Percentiles rank a stretch among this genome's conserved stretches.
Conservation (phyloP, 2,113 vertebrate genomes). For the Tetraodon nigroviridis region DNA sequence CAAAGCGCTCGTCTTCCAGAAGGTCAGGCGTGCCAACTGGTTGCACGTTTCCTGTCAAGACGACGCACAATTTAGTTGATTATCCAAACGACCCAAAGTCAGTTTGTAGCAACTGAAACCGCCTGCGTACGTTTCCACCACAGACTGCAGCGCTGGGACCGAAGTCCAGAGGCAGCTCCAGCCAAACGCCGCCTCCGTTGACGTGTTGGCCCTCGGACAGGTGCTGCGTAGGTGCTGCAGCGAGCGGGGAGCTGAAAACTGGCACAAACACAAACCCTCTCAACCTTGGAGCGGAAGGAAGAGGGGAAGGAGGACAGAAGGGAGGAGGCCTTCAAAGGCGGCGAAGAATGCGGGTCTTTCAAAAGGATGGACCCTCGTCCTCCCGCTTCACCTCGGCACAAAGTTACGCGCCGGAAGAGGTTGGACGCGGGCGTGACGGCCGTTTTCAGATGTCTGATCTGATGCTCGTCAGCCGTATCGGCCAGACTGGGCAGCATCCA, state of each 20-base stretch:
- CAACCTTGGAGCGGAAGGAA: constrained; percentile 24
- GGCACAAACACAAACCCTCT: constrained; percentile 22
- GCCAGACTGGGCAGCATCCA: too few relatives aligned
- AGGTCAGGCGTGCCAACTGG: too few relatives aligned
- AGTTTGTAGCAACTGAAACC: too few relatives aligned
- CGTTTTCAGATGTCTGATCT: constrained; percentile 1
- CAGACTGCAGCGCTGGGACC: too few relatives aligned
- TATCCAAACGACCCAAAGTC: too few relatives aligned
- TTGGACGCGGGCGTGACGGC: constrained; percentile 7
- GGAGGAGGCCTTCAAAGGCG: constrained; percentile 41
- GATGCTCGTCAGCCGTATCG: constrained; percentile 7
- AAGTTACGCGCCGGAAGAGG: constrained; percentile 23
- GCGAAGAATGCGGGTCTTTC: constrained; percentile 20
- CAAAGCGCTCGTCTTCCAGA: too few relatives aligned
- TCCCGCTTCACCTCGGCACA: too few relatives aligned
- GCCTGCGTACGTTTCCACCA: too few relatives aligned
- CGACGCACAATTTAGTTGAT: too few relatives aligned
- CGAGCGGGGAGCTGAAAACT: constrained; percentile 19
- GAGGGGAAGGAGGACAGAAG: constrained; percentile 8
- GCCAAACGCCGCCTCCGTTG: constrained; percentile 33
- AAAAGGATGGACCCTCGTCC: background rate
- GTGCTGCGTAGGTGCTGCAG: constrained; percentile 11
- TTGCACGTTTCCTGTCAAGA: too few relatives aligned
- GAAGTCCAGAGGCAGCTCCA: constrained; percentile 18
- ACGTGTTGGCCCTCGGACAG: constrained; percentile 43